phyloP scores from a whole-genome alignment of 2,888 invertebrate genomes.

The Lochmaea capreae region DNA sequence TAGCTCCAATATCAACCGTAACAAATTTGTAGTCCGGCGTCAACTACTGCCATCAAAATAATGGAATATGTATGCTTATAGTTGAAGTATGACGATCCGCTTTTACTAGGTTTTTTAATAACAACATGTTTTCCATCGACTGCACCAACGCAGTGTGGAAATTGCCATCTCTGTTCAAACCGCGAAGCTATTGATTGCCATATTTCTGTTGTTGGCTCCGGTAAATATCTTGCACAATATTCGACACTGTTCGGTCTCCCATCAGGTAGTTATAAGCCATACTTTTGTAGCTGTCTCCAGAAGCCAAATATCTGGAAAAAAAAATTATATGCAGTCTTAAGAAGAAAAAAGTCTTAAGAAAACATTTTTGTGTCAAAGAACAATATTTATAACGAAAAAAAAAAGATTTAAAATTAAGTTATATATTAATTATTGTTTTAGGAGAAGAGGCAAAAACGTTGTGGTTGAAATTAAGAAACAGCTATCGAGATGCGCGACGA shows the following conservation, averaged over 20 bases:
- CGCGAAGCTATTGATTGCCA: conserved; percentile 48
- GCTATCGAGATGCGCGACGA: conserved; percentile 22
- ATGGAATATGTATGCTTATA: conserved; percentile 46
- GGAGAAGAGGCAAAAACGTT: conserved; percentile 14
- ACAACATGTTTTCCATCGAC: conserved; percentile 54
- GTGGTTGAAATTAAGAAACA: conserved; percentile 12
- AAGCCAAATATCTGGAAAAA: conserved; percentile 35
- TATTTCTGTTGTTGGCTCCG: conserved; percentile 44
- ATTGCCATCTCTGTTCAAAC: conserved; percentile 51
- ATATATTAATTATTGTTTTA: conserved; percentile 14
- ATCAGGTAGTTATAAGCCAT: conserved; percentile 39
- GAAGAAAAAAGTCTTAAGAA: too few species aligned
- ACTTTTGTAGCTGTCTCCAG: conserved; percentile 39
- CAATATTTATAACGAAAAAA: conserved; percentile 2
- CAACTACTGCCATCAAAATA: conserved; percentile 51
- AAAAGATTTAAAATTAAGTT: conserved; percentile 7
- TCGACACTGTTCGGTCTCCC: conserved; percentile 54
- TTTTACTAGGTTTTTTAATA: conserved; percentile 48
- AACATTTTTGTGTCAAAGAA: conserved; percentile 2
- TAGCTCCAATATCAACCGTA: conserved; percentile 51
- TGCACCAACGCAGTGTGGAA: conserved; percentile 52
- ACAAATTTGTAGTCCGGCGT: conserved; percentile 52
- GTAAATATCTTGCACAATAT: conserved; percentile 56
- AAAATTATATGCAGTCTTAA: conserved; percentile 5
- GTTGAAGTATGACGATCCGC: conserved; percentile 52